Base-by-base conservation (phyloP, 1,140 invertebrate genomes). In the Drosophila ironensis region DNA sequence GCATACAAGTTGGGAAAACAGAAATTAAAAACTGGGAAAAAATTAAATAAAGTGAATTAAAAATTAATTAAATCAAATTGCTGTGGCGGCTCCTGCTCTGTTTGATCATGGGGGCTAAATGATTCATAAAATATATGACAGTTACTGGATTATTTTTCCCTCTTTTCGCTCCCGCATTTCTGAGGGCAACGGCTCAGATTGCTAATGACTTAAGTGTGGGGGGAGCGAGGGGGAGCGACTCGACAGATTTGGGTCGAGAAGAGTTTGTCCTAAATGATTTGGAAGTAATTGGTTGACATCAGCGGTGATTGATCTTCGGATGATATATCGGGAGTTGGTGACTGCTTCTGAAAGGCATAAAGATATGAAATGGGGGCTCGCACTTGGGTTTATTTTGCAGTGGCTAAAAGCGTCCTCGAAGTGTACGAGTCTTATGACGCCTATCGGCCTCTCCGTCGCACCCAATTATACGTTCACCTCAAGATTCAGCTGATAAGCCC, bases 41-140 rank as follows among this genome's bases (percentile, higher is more conserved):
- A 37, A 16, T 37, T 66, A 82, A 82, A 78, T 77, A 72, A 77
- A 84, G 69, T 70, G 48, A 84, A 77, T 77, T 84, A 84, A 77
- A 84, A 82, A 84, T 82, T 82, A 82, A 82, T 82, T 82, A 84
- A 84, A 73, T 73, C 50, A 78, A 82, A 77, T 73, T 84, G 73
- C 40, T 68, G 50, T 48, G 64, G 57, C 50, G 46, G 60, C 56
- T 66, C 16, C 66, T 54, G 42, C 41, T 50, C 33, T 28, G 35
- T 4, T 38, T 11, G 35, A 8, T 69, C 20, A 78, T 67, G 57
- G 52, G 78, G 77, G 57, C 72, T 57, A 73, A 82, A 82, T 60
- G 67, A 72, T 63, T 76, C 57, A 81, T 72, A 72, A 69, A 72
- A 78, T 77, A 61, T 81, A 67, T 81, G 72, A 72, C 68, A 66